phyloP scores from a whole-genome alignment of 2,797 vertebrate species.

The Acipenser oxyrinchus region DNA sequence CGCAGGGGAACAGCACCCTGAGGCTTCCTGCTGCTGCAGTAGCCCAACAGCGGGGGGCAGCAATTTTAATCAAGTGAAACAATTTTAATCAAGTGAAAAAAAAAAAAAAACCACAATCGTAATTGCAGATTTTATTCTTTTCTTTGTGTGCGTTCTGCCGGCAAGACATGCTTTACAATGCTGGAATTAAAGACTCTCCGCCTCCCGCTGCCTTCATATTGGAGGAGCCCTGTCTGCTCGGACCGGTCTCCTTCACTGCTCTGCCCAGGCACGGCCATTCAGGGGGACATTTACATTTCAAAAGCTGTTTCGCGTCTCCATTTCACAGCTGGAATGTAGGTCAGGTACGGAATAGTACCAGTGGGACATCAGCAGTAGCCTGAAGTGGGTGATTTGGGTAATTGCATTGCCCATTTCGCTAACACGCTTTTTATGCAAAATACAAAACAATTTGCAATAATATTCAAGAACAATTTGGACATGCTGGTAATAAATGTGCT shows the following conservation, averaged over 20 bases:
- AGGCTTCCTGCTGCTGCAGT: not conserved
- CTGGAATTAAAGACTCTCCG: too few species aligned
- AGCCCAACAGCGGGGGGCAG: not conserved
- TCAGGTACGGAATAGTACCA: constrained; percentile 7
- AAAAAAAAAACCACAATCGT: too few species aligned
- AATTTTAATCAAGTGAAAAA: not conserved
- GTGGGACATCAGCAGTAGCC: not conserved
- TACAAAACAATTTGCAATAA: constrained; percentile 72
- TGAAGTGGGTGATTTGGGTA: constrained; percentile 39
- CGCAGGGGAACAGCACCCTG: not conserved
- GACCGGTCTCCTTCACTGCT: not conserved
- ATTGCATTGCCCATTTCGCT: constrained; percentile 66
- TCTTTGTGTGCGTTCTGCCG: too few species aligned
- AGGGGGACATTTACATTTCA: too few species aligned
- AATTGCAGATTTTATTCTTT: too few species aligned
- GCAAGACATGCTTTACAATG: too few species aligned
- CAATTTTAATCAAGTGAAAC: not conserved
- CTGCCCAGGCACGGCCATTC: not conserved
- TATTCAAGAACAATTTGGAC: constrained; percentile 63
- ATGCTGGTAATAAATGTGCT: constrained; percentile 65
- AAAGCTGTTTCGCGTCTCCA: not conserved
- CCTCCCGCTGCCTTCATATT: too few species aligned
- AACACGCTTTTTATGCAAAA: constrained; percentile 70
- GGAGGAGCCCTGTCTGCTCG: not conserved
- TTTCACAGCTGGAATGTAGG: constrained; percentile 11